phyloP scores from a whole-genome alignment of 2,888 invertebrate genomes.

The Germaria angustata region DNA sequence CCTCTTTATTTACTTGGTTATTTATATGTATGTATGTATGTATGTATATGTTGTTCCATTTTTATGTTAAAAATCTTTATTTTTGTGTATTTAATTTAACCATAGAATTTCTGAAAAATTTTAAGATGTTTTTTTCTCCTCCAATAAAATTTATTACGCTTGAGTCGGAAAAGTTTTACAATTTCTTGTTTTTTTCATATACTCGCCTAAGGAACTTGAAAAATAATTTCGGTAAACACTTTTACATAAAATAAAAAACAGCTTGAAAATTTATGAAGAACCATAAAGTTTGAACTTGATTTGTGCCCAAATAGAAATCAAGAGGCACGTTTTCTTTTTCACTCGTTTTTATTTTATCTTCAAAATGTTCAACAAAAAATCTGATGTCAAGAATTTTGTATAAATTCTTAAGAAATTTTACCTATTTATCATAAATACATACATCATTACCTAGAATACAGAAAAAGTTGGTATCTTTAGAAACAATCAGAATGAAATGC shows the following conservation, averaged over 20 bases:
- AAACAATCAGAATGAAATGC: background rate
- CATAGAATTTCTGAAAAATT: conserved; percentile 1
- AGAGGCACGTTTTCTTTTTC: background rate
- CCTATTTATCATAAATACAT: too few relatives aligned
- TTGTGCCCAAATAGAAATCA: background rate
- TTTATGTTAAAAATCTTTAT: background rate
- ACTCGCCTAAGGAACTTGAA: background rate
- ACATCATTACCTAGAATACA: too few relatives aligned
- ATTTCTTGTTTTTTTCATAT: background rate
- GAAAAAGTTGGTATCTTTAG: too few relatives aligned
- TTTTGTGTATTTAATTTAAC: conserved; percentile 4
- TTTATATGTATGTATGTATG: conserved; percentile 12
- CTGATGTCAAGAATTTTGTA: background rate
- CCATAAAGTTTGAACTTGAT: background rate
- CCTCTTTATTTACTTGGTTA: conserved; percentile 45
- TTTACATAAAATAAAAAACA: background rate
- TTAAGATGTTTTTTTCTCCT: conserved; percentile 27
- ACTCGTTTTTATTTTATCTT: background rate
- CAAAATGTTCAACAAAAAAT: background rate
- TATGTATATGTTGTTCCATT: too few relatives aligned
- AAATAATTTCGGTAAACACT: background rate
- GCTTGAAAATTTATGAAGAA: background rate
- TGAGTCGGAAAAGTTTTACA: background rate
- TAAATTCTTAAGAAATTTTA: background rate
- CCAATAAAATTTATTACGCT: conserved; percentile 17